Conservation (phyloP, 23 tunicate species). For the Botrylloides violaceus region DNA sequence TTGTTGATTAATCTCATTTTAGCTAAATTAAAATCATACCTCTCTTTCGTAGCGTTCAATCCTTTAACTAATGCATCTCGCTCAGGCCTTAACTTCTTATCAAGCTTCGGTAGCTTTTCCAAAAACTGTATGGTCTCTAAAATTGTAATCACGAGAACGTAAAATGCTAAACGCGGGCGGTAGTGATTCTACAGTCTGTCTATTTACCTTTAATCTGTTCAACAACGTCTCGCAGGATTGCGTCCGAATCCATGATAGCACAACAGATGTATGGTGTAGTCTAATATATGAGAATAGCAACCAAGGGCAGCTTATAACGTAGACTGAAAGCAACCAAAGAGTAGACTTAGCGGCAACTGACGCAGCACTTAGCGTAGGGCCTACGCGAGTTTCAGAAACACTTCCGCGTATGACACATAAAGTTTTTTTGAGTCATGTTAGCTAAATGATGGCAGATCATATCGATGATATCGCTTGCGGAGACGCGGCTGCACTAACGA, state of each 20-base stretch:
- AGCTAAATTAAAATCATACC: too few relatives aligned
- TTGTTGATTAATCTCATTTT: too few relatives aligned
- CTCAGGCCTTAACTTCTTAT: constrained; percentile 34
- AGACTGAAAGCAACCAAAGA: too few relatives aligned
- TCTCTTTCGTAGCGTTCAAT: neutral
- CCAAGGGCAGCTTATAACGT: too few relatives aligned
- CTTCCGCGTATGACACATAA: neutral
- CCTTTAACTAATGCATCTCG: constrained; percentile 23
- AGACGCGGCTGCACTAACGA: too few relatives aligned
- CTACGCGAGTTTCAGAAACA: neutral
- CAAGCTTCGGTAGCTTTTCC: constrained; percentile 37
- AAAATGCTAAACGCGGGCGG: neutral
- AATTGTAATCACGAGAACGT: too few relatives aligned
- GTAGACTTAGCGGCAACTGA: neutral
- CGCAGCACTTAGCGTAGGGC: neutral
- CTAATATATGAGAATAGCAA: too few relatives aligned
- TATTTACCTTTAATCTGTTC: neutral
- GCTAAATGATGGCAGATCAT: too few relatives aligned
- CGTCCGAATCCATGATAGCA: neutral
- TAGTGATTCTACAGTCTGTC: neutral
- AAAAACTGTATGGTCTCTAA: constrained; percentile 36
- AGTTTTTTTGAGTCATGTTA: too few relatives aligned
- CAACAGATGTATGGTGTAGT: too few relatives aligned
- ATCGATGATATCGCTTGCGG: too few relatives aligned
- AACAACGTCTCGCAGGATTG: neutral